Evolutionary conservation across 2,797 vertebrate species (phyloP).

Genomic region (Semotilus atromaculatus): DNA sequence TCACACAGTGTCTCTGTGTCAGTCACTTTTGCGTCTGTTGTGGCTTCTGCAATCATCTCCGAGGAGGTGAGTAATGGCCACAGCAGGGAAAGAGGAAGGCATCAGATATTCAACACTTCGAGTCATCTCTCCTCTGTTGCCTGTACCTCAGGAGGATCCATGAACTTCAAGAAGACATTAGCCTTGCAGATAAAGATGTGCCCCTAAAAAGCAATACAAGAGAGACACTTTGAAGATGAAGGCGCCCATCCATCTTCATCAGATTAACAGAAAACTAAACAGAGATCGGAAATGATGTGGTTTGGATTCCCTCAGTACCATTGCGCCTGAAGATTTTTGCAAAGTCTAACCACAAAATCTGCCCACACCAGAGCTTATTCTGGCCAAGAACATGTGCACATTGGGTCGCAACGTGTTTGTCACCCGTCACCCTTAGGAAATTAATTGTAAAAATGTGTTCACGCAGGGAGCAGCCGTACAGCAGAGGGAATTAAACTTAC

Average conservation of each 20-base stretch:
- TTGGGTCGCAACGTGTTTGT: neutral
- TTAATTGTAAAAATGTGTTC: slow-evolving; percentile 1
- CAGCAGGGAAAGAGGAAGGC: slow-evolving; percentile 45
- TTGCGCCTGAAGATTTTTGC: neutral
- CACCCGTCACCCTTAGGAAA: neutral
- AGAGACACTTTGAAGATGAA: slow-evolving; percentile 8
- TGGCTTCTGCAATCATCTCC: slow-evolving; percentile 38
- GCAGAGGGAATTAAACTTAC: slow-evolving; percentile 13
- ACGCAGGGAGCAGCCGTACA: neutral
- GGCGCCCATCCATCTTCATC: slow-evolving; percentile 7
- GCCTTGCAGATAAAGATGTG: slow-evolving; percentile 42
- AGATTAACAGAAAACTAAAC: slow-evolving; percentile 6
- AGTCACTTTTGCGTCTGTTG: slow-evolving; percentile 10
- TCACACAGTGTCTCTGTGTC: slow-evolving; percentile 13
- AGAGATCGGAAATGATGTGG: neutral
- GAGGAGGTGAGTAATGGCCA: slow-evolving; percentile 43
- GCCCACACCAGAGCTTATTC: neutral
- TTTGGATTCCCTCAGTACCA: neutral
- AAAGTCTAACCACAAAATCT: neutral
- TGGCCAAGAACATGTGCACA: neutral
- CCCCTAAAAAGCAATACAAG: slow-evolving; percentile 21
- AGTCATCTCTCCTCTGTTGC: slow-evolving; percentile 20
- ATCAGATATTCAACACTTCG: slow-evolving; percentile 43
- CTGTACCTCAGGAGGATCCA: slow-evolving; percentile 34
- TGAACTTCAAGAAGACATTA: slow-evolving; percentile 33